Base-by-base conservation (phyloP, 2,113 vertebrate species). In the Mesocricetus auratus region DNA sequence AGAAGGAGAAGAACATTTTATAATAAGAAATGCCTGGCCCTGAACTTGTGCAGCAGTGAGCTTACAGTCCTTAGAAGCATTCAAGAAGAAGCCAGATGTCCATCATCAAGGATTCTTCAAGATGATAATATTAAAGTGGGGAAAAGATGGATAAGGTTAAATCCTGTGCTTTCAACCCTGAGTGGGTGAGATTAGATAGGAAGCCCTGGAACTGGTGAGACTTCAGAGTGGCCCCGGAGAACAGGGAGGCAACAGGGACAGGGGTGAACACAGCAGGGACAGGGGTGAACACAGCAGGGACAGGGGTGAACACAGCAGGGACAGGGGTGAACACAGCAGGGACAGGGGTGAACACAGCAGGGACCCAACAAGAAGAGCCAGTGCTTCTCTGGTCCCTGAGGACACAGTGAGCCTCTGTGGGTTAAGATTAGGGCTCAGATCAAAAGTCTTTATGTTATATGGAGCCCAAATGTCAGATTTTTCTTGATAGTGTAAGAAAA, bases 31-130 rank as follows among this genome's bases (percentile, higher is more conserved):
- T 78, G 13, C n/a, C 77, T 86, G 53, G 26, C 47, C 68, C 21
- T 86, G 77, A 91, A 82, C 33, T 88, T 78, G 36, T 93, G 53
- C 71, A 85, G 39, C 45, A 71, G 11, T 71, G 79, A 94, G 21
- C 42, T 93, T 3, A 36, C 78, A 86, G 69, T 56, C n/a, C 60
- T 95, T 58, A 31, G 42, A 86, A 73, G 3, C 42, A 71, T 47
- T 86, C 42, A 75, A 78, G 53, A 68, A 91, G 87, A 92, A 93
- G 13, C 29, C 45, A 39, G 7, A 9, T 79, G n/a, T 74, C 69
- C 12, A 91, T 89, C 89, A 53, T 47, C 33, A 68, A 39, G 74
- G 22, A 58, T 42, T 95, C 17, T 95, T 91, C 83, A 85, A 93
- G 26, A 69, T 77, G 71, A 50, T n/a, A 47, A 31, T 60, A 39